Conservation (phyloP, 2,797 vertebrate genomes). For the Margarornis squamiger region DNA sequence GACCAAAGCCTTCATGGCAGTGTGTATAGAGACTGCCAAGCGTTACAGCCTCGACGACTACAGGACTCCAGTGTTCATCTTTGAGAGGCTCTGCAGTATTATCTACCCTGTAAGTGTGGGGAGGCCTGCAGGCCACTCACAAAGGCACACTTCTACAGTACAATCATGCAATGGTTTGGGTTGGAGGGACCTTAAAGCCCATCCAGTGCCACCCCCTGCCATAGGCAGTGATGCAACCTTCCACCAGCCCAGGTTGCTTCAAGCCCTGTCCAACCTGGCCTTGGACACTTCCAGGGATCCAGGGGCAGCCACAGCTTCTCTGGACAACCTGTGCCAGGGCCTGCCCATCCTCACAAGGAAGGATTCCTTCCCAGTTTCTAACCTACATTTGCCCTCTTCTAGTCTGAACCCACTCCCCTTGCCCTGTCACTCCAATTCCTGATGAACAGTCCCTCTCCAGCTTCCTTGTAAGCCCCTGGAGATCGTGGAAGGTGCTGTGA, state of each 20-base stretch:
- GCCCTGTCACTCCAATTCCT: neutral
- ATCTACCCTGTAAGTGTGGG: slow-evolving; percentile 91
- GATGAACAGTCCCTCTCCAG: neutral
- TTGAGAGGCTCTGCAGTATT: slow-evolving; percentile 97
- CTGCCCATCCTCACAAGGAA: accelerated
- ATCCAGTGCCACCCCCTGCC: neutral
- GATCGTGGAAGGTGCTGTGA: neutral
- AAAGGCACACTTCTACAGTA: neutral
- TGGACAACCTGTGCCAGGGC: neutral
- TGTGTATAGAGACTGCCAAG: slow-evolving; percentile 99
- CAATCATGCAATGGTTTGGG: neutral
- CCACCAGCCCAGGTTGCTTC: accelerated
- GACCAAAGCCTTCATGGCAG: slow-evolving; percentile 99
- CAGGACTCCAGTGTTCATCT: slow-evolving; percentile 97
- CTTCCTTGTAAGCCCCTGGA: neutral
- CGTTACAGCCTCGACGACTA: slow-evolving; percentile 97
- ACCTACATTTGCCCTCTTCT: neutral
- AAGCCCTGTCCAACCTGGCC: accelerated
- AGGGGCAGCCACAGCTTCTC: neutral
- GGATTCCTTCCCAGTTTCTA: neutral
- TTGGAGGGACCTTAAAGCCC: neutral
- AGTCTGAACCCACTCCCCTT: neutral
- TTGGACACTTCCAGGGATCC: neutral
- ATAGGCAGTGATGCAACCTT: neutral
- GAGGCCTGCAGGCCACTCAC: neutral